Conservation (phyloP, 2,888 invertebrate genomes). For the Sinelater perroti region DNA sequence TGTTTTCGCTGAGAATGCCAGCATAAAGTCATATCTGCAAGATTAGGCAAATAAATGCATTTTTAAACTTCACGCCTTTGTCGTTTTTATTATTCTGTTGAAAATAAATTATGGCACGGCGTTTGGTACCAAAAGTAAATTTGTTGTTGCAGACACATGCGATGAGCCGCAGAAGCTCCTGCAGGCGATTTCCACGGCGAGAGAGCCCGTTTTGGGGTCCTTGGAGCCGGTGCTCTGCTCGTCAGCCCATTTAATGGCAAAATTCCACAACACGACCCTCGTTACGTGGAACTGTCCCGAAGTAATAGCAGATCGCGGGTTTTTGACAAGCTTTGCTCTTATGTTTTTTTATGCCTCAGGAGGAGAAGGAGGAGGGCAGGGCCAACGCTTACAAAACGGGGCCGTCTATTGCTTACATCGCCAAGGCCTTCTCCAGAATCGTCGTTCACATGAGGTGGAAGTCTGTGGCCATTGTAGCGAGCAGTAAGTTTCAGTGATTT, state of each 20-base stretch:
- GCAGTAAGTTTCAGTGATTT: slow-evolving; percentile 62
- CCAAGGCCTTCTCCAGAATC: slow-evolving; percentile 61
- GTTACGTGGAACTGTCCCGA: slow-evolving; percentile 67
- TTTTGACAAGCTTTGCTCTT: no score
- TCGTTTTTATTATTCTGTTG: no score
- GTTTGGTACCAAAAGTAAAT: background rate
- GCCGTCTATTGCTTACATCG: slow-evolving; percentile 62
- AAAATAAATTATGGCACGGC: background rate
- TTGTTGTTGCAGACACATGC: slow-evolving; percentile 61
- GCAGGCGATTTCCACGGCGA: slow-evolving; percentile 58
- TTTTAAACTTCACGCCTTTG: no score
- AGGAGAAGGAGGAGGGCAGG: slow-evolving; percentile 33
- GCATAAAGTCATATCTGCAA: background rate
- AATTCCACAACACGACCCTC: slow-evolving; percentile 62
- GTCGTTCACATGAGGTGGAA: slow-evolving; percentile 65
- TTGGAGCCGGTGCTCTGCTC: slow-evolving; percentile 64
- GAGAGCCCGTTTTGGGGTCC: slow-evolving; percentile 62
- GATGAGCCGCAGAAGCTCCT: slow-evolving; percentile 62
- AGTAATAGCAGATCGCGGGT: slow-evolving; percentile 53
- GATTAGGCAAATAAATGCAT: background rate
- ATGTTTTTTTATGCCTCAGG: no score
- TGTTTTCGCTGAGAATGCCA: background rate
- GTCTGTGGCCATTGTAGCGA: slow-evolving; percentile 64
- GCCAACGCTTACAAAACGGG: slow-evolving; percentile 19
- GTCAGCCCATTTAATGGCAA: slow-evolving; percentile 61